Percentiles rank a stretch among this genome's conserved stretches.
phyloP scores from a whole-genome alignment of 2,888 invertebrate species.

The Limnephilus rhombicus region DNA sequence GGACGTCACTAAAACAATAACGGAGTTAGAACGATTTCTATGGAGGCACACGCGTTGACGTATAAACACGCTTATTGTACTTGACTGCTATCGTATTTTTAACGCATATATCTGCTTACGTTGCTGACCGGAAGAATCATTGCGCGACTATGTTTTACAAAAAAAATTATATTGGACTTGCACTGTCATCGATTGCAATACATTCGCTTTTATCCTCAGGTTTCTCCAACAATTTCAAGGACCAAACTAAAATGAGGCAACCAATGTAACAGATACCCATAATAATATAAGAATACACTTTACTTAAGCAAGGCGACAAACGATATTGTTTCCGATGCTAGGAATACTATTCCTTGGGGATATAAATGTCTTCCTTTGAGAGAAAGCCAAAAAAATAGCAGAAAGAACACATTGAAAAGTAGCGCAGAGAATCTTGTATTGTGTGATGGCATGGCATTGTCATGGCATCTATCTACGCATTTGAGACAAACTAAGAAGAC shows the following conservation, averaged over 20 bases:
- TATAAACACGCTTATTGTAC: no score
- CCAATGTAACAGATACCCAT: background rate
- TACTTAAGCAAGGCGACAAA: slow-evolving; percentile 11
- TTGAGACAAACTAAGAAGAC: no score
- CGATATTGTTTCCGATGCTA: slow-evolving; percentile 4
- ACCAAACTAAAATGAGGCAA: background rate
- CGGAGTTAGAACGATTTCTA: no score
- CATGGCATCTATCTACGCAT: no score
- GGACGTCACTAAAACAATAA: no score
- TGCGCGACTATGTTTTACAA: no score
- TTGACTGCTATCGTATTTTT: no score
- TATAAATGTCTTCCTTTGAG: background rate
- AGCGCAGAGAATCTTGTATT: background rate
- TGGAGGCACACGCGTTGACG: no score
- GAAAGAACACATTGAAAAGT: background rate
- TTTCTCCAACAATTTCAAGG: background rate
- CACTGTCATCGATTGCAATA: background rate
- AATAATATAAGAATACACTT: background rate
- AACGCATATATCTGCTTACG: no score
- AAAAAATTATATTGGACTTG: background rate
- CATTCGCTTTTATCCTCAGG: background rate
- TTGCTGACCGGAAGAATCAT: no score
- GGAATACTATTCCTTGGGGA: background rate
- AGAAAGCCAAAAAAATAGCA: background rate
- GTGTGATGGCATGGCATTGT: no score